These are phyloP conservation scores for Aspidapion aeneum DNA, from an alignment of 2,888 invertebrate species.

Conservation along the genomic window DNA sequence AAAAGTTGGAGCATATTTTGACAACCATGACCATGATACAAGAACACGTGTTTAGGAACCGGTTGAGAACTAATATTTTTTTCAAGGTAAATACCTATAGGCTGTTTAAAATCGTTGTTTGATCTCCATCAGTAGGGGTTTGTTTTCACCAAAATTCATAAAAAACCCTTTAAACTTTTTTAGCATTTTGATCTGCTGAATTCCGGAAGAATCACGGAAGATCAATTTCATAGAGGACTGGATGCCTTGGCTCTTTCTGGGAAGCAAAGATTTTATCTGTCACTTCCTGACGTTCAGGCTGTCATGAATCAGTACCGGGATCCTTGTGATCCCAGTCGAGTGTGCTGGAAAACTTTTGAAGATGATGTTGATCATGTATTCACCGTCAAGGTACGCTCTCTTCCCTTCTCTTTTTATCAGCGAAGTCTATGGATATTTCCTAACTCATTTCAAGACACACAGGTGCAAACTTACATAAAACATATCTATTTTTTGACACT, in stretches of 20 bases:
- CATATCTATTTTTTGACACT: too few relatives aligned
- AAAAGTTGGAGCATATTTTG: constrained; percentile 52
- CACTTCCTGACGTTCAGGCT: constrained; percentile 59
- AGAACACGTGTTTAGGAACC: constrained; percentile 60
- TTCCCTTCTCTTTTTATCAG: too few relatives aligned
- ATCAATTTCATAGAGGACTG: constrained; percentile 69
- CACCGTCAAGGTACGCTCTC: constrained; percentile 41
- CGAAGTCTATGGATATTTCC: background rate
- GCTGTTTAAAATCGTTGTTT: too few relatives aligned
- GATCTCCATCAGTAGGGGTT: too few relatives aligned
- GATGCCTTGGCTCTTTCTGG: constrained; percentile 63
- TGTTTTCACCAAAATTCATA: too few relatives aligned
- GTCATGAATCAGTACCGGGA: constrained; percentile 67
- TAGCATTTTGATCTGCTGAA: constrained; percentile 68
- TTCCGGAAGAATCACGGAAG: constrained; percentile 63
- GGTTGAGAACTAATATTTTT: constrained; percentile 65
- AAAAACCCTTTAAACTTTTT: constrained; percentile 15
- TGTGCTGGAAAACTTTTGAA: constrained; percentile 75
- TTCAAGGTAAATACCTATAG: constrained; percentile 55
- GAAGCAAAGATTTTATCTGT: constrained; percentile 54
- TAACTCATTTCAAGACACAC: background rate
- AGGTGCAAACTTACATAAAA: too few relatives aligned
- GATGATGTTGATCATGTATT: constrained; percentile 71
- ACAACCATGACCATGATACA: constrained; percentile 64
- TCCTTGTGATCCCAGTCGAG: constrained; percentile 62